Conservation (phyloP, 2,888 invertebrate species). For the Keiferia lycopersicella region DNA sequence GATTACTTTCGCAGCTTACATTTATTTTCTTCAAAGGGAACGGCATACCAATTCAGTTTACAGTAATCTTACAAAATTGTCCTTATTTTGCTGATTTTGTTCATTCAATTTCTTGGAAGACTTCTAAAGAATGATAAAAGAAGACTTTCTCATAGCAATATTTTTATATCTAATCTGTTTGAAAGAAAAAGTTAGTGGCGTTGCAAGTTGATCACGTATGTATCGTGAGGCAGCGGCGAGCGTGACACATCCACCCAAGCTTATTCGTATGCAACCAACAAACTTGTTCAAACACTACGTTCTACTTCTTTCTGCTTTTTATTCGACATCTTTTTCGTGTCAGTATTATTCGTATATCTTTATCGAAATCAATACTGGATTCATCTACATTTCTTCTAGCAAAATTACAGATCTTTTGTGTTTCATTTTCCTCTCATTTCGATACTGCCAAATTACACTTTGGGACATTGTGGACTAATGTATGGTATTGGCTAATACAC, state of each 20-base stretch:
- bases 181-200: conserved; percentile 37
- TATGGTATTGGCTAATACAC: conserved; percentile 35
- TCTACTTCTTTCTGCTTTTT: conserved; percentile 36
- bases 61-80: conserved; percentile 1
- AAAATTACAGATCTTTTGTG: not conserved
- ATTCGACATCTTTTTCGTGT: conserved; percentile 37
- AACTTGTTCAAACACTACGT: conserved; percentile 41
- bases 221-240: conserved; percentile 35
- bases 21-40: conserved; percentile 14
- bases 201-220: conserved; percentile 41
- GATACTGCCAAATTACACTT: conserved; percentile 2
- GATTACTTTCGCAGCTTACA: conserved; percentile 14
- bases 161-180: conserved; percentile 32
- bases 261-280: conserved; percentile 42
- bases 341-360: not conserved
- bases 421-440: conserved; percentile 2
- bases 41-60: not conserved
- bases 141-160: conserved; percentile 3
- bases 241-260: conserved; percentile 30
- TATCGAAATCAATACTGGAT: not conserved
- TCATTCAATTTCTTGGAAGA: not conserved
- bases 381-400: conserved; percentile 6
- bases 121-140: not conserved
- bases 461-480: conserved; percentile 18
- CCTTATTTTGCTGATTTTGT: not conserved